phyloP scores from a whole-genome alignment of 2,888 invertebrate genomes.

The Drosophila mimica region DNA sequence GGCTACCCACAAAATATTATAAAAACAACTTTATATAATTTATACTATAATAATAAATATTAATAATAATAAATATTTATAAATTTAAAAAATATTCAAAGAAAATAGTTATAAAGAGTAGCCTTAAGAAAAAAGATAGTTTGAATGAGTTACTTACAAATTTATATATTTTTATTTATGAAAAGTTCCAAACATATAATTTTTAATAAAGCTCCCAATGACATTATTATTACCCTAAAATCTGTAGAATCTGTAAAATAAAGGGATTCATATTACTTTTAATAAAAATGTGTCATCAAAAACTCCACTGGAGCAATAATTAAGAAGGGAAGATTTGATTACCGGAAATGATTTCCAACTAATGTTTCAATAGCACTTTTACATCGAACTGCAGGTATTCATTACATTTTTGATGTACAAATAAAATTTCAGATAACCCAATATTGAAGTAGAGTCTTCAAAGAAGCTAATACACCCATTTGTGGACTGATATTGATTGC shows the following conservation, averaged over 20 bases:
- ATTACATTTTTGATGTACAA: neutral
- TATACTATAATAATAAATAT: no score
- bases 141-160: no score
- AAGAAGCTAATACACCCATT: constrained; percentile 35
- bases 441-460: neutral
- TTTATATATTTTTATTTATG: no score
- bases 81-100: no score
- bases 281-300: neutral
- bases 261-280: neutral
- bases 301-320: neutral
- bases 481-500: neutral
- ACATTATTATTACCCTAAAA: no score
- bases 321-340: neutral
- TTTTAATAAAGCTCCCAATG: neutral
- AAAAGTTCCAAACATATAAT: no score
- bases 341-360: neutral
- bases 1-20: constrained; percentile 15
- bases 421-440: neutral
- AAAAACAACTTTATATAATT: neutral
- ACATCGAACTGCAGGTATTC: no score
- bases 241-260: neutral
- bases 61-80: no score
- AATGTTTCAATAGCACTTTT: neutral
- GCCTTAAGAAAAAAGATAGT: no score
- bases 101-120: no score